Conservation (phyloP, 2,797 vertebrate species). For the Coluber constrictor region DNA sequence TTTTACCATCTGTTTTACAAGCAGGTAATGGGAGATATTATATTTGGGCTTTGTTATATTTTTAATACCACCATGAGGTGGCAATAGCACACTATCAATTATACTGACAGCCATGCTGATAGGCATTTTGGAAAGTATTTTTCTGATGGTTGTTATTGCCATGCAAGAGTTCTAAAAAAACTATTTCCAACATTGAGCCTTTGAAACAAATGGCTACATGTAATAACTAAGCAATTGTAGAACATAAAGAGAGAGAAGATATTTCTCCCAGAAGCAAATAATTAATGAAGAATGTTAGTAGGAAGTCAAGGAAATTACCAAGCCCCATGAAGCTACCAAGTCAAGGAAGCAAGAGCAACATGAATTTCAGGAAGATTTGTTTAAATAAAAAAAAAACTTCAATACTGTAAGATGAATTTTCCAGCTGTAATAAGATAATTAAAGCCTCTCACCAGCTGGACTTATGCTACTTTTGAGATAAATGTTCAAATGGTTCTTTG, state of each 20-base stretch:
- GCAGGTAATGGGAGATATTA: neutral
- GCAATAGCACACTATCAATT: conserved; percentile 39
- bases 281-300: neutral
- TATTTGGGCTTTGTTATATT: neutral
- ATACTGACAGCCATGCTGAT: neutral
- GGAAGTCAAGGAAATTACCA: neutral
- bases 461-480: neutral
- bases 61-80: conserved; percentile 49
- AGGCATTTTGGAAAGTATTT: neutral
- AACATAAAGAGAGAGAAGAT: neutral
- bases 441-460: neutral
- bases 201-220: neutral
- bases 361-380: neutral
- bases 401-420: neutral
- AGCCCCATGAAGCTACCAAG: neutral
- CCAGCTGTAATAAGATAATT: neutral
- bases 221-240: neutral
- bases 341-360: neutral
- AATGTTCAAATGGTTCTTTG: neutral
- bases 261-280: neutral
- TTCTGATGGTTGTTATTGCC: neutral
- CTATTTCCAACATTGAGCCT: neutral
- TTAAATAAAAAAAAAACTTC: neutral
- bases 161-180: neutral
- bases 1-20: neutral